A percentile compares a stretch with the other conserved stretches of the same genome.
Evolutionary conservation across 2,888 invertebrate genomes (phyloP).

Genomic region (Allacma fusca): DNA sequence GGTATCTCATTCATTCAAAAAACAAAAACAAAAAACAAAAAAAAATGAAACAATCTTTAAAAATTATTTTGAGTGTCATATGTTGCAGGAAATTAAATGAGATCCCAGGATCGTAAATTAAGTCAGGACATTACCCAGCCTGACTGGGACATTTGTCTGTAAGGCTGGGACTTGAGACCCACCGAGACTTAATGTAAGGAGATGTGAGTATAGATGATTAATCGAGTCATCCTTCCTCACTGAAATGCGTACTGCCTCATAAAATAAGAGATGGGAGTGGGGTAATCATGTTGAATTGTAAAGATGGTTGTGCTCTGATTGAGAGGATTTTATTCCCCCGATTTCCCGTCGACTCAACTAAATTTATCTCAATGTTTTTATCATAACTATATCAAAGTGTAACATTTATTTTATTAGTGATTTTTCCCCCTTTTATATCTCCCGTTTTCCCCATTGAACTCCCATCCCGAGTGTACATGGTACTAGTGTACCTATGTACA

Average conservation of each 20-base stretch:
- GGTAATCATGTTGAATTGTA: conserved; percentile 30
- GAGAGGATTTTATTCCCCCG: not conserved
- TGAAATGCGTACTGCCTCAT: conserved; percentile 33
- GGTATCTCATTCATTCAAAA: no score
- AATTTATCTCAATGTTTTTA: not conserved
- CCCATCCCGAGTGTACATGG: no score
- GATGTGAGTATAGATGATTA: not conserved
- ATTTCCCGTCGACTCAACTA: not conserved
- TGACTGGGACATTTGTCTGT: not conserved
- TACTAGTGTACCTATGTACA: no score
- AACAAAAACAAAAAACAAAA: no score
- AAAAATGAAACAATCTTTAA: no score
- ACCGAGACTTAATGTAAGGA: not conserved
- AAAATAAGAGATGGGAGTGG: conserved; percentile 9
- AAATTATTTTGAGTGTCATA: no score
- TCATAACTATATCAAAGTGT: not conserved
- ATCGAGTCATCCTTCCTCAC: conserved; percentile 25
- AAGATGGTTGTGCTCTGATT: conserved; percentile 31
- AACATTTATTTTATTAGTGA: not conserved
- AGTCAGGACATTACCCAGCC: no score
- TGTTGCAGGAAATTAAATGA: no score
- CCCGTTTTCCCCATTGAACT: no score
- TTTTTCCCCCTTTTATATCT: no score
- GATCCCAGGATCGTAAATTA: no score
- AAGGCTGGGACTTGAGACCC: not conserved